Conservation (phyloP, 2,888 invertebrate species). For the Magallana nippona region DNA sequence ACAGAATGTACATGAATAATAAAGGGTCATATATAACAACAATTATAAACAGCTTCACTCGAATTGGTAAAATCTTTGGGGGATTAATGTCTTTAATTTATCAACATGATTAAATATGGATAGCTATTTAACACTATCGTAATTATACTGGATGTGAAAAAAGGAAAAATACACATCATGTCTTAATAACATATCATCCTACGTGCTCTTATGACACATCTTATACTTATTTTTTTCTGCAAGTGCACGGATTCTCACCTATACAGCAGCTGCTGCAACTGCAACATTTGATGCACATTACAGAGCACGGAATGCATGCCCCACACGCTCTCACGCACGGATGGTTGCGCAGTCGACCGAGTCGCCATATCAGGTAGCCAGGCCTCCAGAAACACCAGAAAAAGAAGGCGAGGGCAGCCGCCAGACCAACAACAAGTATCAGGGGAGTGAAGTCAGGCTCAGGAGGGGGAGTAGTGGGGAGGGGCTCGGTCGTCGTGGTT, state of each 20-base stretch:
- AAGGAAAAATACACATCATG: too few species aligned
- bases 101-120: too few species aligned
- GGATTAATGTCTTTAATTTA: too few species aligned
- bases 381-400: slow-evolving; percentile 72
- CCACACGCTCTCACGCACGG: slow-evolving; percentile 59
- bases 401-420: slow-evolving; percentile 50
- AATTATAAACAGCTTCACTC: too few species aligned
- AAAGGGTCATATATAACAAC: background rate
- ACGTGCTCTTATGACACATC: too few species aligned
- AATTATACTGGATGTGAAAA: too few species aligned
- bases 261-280: slow-evolving; percentile 33
- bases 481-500: slow-evolving; percentile 53
- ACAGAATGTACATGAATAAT: background rate
- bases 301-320: slow-evolving; percentile 46
- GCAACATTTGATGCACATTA: slow-evolving; percentile 38
- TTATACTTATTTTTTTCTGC: too few species aligned
- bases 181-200: too few species aligned
- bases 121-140: too few species aligned
- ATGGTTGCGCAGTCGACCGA: slow-evolving; percentile 66
- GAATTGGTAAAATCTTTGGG: too few species aligned
- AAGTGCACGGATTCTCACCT: background rate
- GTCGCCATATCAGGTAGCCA: slow-evolving; percentile 68
- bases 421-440: slow-evolving; percentile 51
- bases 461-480: slow-evolving; percentile 52
- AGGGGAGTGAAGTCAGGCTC: slow-evolving; percentile 58